A percentile compares a stretch with the other conserved stretches of the same genome.
Conservation (phyloP, 2,797 vertebrate species). For the Cyprinella venusta region DNA sequence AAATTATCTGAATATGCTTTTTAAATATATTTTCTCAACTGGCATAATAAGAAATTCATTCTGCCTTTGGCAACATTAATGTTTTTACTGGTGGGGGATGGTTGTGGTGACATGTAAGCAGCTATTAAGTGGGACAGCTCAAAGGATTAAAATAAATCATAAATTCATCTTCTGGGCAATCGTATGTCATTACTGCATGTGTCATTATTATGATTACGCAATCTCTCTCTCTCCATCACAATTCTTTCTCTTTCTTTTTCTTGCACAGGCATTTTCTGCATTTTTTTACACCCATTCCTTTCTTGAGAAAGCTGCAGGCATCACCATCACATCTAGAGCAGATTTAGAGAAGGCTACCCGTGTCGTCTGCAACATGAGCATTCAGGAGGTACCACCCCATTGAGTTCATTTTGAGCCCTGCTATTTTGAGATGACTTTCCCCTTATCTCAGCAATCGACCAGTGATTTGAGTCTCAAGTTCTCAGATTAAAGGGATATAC, state of each 20-base stretch:
- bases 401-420: constrained; percentile 39
- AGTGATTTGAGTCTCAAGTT: background rate
- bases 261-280: constrained; percentile 81
- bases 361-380: constrained; percentile 73
- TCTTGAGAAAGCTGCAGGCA: constrained; percentile 70
- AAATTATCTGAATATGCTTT: background rate
- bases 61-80: constrained; percentile 21
- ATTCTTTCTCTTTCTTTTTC: constrained; percentile 13
- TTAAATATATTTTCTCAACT: background rate
- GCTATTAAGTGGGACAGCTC: constrained; percentile 26
- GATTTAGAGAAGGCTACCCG: constrained; percentile 69
- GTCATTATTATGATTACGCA: constrained; percentile 46
- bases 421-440: constrained; percentile 46
- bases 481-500: background rate
- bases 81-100: constrained; percentile 4
- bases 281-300: constrained; percentile 82
- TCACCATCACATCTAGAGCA: constrained; percentile 60
- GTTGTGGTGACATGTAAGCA: background rate
- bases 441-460: constrained; percentile 29
- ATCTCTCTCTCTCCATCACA: constrained; percentile 11
- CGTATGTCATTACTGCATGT: constrained; percentile 13
- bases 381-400: constrained; percentile 70
- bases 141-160: constrained; percentile 36
- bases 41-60: constrained; percentile 1
- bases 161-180: constrained; percentile 8